phyloP scores from a whole-genome alignment of 2,113 vertebrate genomes.

The Sylvilagus bachmani region DNA sequence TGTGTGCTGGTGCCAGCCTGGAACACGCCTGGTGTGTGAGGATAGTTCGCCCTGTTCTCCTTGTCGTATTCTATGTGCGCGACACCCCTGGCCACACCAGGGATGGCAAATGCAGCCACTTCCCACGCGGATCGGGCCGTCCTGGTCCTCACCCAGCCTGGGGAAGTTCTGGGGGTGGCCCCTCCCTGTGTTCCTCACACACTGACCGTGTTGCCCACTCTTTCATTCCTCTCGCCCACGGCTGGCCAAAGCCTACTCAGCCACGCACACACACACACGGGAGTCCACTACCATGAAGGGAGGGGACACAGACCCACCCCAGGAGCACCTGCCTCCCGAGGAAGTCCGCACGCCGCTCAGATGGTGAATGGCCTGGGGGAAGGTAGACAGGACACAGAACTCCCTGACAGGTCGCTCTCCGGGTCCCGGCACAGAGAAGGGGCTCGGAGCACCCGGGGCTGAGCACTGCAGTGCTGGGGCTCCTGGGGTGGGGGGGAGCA shows the following conservation, averaged over 20 bases:
- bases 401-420: not conserved
- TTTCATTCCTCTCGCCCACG: not conserved
- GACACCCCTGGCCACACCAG: fast-evolving
- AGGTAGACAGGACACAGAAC: not conserved
- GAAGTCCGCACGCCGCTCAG: not conserved
- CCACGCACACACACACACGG: too few relatives aligned
- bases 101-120: not conserved
- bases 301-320: not conserved
- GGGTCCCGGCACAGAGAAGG: not conserved
- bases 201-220: not conserved
- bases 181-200: not conserved
- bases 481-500: not conserved
- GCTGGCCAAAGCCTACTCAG: not conserved
- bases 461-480: fast-evolving
- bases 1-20: not conserved
- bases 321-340: fast-evolving
- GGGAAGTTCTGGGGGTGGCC: not conserved
- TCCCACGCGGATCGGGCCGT: fast-evolving
- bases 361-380: not conserved
- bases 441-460: not conserved
- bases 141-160: not conserved
- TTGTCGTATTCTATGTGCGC: not conserved
- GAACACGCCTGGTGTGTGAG: too few relatives aligned
- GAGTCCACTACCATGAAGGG: not conserved
- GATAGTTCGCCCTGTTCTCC: too few relatives aligned